A percentile compares a stretch with the other conserved stretches of the same genome.
phyloP scores from a whole-genome alignment of 2,888 invertebrate genomes.

The Priocnemis perturbator region DNA sequence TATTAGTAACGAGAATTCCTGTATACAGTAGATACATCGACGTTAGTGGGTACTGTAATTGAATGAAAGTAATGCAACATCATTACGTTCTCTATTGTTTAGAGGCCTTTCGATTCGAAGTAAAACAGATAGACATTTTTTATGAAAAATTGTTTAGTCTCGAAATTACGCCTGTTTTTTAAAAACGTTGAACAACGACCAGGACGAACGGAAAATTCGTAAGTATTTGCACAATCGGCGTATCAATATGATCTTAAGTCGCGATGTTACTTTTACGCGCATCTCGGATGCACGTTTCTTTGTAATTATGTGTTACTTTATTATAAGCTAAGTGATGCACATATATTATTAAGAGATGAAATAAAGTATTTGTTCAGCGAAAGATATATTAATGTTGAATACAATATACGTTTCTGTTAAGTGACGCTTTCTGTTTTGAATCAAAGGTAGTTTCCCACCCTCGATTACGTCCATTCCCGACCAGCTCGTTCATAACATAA shows the following conservation, averaged over 20 bases:
- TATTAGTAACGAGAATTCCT: background rate
- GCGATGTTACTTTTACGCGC: constrained; percentile 27
- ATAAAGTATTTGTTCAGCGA: constrained; percentile 46
- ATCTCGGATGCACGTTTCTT: constrained; percentile 24
- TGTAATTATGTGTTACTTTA: constrained; percentile 39
- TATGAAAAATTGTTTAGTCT: background rate
- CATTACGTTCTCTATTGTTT: constrained; percentile 16
- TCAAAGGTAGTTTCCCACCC: too few relatives aligned
- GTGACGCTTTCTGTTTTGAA: too few relatives aligned
- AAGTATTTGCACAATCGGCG: constrained; percentile 31
- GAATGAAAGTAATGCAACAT: constrained; percentile 21
- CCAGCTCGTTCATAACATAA: too few relatives aligned
- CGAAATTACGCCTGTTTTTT: background rate
- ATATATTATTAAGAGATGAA: constrained; percentile 37
- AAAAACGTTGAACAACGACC: background rate
- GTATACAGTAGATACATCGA: constrained; percentile 6
- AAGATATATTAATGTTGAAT: constrained; percentile 9
- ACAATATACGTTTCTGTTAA: too few relatives aligned
- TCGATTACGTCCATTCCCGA: too few relatives aligned
- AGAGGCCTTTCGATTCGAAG: constrained; percentile 6
- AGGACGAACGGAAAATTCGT: background rate
- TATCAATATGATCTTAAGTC: constrained; percentile 3
- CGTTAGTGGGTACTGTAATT: background rate
- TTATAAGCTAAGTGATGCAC: constrained; percentile 28
- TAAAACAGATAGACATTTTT: background rate